phyloP scores from a whole-genome alignment of 2,888 invertebrate species.

The Cephalotes varians region DNA sequence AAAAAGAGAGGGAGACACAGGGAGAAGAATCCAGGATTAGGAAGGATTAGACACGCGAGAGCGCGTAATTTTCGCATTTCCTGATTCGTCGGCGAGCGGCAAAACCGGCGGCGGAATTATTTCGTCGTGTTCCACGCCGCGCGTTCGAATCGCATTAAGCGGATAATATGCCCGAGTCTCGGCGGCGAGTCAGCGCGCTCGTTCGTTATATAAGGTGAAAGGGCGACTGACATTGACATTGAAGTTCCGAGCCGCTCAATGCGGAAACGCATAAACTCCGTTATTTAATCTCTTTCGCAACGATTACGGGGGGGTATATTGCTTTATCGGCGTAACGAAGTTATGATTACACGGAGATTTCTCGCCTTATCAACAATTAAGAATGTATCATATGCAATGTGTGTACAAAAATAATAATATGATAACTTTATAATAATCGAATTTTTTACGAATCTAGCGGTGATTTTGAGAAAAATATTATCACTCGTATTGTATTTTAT shows the following conservation, averaged over 20 bases:
- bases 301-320: conserved; percentile 73
- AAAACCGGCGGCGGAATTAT: conserved; percentile 58
- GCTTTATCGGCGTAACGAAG: conserved; percentile 56
- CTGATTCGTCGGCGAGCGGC: conserved; percentile 29
- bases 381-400: not conserved
- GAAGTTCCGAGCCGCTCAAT: conserved; percentile 81
- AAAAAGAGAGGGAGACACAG: not conserved
- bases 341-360: conserved; percentile 15
- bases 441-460: not conserved
- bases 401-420: not conserved
- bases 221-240: conserved; percentile 86
- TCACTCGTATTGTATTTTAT: not conserved
- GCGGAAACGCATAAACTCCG: conserved; percentile 82
- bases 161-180: conserved; percentile 74
- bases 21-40: conserved; percentile 36
- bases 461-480: not conserved
- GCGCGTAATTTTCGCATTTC: conserved; percentile 46
- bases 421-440: not conserved
- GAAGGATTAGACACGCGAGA: conserved; percentile 57
- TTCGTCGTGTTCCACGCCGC: conserved; percentile 43
- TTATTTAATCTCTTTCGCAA: conserved; percentile 85
- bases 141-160: conserved; percentile 74
- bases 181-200: conserved; percentile 63
- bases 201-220: conserved; percentile 85
- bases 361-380: conserved; percentile 19